Percentiles rank a stretch among this genome's conserved stretches.
Evolutionary conservation across 2,888 invertebrate genomes (phyloP).

Genomic region (Carabus problematicus): DNA sequence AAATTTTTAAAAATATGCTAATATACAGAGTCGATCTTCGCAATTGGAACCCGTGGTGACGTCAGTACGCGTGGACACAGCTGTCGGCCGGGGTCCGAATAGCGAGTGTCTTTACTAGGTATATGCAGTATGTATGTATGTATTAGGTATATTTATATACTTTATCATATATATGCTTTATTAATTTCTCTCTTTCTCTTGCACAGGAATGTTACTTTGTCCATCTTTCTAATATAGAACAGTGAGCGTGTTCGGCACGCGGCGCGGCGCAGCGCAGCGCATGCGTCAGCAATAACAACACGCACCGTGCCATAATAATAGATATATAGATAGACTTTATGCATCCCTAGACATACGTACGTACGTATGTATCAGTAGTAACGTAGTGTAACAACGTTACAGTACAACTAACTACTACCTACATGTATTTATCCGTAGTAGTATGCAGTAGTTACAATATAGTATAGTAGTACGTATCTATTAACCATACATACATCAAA

Average conservation of each 20-base stretch:
- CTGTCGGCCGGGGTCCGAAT: slow-evolving; percentile 28
- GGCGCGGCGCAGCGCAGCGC: too few species aligned
- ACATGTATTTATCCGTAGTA: slow-evolving; percentile 1
- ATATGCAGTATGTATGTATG: too few species aligned
- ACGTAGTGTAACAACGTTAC: not conserved
- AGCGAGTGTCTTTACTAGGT: slow-evolving; percentile 17
- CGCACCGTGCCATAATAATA: too few species aligned
- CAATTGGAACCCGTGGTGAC: slow-evolving; percentile 31
- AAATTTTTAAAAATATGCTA: slow-evolving; percentile 61
- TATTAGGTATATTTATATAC: too few species aligned
- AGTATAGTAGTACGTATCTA: not conserved
- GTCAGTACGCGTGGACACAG: too few species aligned
- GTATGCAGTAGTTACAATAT: not conserved
- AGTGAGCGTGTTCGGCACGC: too few species aligned
- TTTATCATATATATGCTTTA: not conserved
- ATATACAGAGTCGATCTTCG: slow-evolving; percentile 57
- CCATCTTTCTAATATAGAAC: not conserved
- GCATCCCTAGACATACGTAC: too few species aligned
- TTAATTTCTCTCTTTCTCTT: not conserved
- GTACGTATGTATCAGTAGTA: too few species aligned
- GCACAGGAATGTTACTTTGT: slow-evolving; percentile 16
- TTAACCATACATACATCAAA: slow-evolving; percentile 37
- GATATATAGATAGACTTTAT: too few species aligned
- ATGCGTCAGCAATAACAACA: too few species aligned
- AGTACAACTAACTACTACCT: not conserved